phyloP scores from a whole-genome alignment of 2,797 vertebrate genomes.

The Cottoperca gobio region DNA sequence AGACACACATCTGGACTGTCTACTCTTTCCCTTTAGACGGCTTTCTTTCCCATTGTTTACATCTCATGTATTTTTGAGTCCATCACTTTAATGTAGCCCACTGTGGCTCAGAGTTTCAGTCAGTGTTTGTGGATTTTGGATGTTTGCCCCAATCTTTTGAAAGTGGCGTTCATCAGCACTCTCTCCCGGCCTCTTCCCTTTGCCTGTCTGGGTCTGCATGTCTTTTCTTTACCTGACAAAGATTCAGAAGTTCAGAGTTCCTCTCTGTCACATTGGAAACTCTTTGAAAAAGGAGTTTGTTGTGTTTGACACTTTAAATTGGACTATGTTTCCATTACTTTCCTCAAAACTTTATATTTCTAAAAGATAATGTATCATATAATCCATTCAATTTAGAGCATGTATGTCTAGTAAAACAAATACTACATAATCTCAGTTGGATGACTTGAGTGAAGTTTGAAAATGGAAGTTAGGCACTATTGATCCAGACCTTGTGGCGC shows the following conservation, averaged over 20 bases:
- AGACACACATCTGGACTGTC: slow-evolving; percentile 37
- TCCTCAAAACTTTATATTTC: not conserved
- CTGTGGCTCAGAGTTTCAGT: slow-evolving; percentile 35
- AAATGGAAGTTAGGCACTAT: rapidly evolving
- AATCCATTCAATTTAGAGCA: not conserved
- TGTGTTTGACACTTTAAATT: not conserved
- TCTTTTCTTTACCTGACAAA: slow-evolving; percentile 13
- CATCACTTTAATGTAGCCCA: slow-evolving; percentile 28
- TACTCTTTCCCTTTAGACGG: slow-evolving; percentile 18
- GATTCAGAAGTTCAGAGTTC: slow-evolving; percentile 9
- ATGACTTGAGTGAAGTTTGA: rapidly evolving
- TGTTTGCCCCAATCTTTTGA: slow-evolving; percentile 33
- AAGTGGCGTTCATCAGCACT: slow-evolving; percentile 31
- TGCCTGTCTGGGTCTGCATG: not conserved
- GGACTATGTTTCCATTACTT: not conserved
- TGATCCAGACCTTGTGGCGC: slow-evolving; percentile 1
- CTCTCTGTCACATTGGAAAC: slow-evolving; percentile 14
- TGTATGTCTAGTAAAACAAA: not conserved
- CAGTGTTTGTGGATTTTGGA: slow-evolving; percentile 67
- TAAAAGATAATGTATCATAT: not conserved
- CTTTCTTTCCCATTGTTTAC: slow-evolving; percentile 37
- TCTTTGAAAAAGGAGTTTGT: not conserved
- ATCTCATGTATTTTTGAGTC: slow-evolving; percentile 45
- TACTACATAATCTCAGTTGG: not conserved
- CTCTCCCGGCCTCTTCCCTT: slow-evolving; percentile 4